Base-by-base conservation (phyloP, 2,113 vertebrate genomes). In the Oplegnathus fasciatus region DNA sequence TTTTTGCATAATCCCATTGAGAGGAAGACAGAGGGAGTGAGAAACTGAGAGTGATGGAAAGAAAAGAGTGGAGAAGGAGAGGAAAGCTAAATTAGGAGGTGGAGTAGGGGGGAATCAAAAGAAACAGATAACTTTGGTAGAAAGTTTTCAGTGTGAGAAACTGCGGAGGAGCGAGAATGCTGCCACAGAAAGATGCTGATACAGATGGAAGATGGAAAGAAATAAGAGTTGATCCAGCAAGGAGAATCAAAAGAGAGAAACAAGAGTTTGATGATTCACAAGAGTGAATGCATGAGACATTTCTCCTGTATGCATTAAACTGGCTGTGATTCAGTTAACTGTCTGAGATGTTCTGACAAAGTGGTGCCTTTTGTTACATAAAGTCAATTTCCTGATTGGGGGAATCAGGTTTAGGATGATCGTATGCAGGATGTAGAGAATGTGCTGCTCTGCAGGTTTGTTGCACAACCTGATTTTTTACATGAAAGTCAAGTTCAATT, bases 1-100 rank as follows among this genome's bases (percentile, higher is more conserved):
- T 76, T 91, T 86, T 89, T 87, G 78, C 83, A 83, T 91, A 89
- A 91, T 91, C 88, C 86, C 64, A 83, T 26, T 75, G 65, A 89
- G 72, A 55, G 62, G 55, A 62, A 73, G 52, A 76, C 48, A 9
- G n/a, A 66, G 54, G 66, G 74, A 85, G 52, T 6, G 48, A 88
- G 64, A 85, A 79, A 65, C 17, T 46, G 28, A 74, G 62, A 82
- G 14, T 18, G 70, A 87, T 42, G 42, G 66, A 77, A 7, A 32
- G 58, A 61, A 26, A 48, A 37, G 24, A 57, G n/a, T 2, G 40
- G 34, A 66, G 40, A 60, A 74, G 64, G n/a, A 67, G 32, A 40
- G 58, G 22, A n/a, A 77, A 58, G 62, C 34, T 57, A 61, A 66
- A 74, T 73, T 11, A 32, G 30, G 57, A 54, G 50, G 14, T 34